Percentiles rank a stretch among this genome's conserved stretches.
phyloP scores from a whole-genome alignment of 2,113 vertebrate genomes.

The Myotis lucifugus region DNA sequence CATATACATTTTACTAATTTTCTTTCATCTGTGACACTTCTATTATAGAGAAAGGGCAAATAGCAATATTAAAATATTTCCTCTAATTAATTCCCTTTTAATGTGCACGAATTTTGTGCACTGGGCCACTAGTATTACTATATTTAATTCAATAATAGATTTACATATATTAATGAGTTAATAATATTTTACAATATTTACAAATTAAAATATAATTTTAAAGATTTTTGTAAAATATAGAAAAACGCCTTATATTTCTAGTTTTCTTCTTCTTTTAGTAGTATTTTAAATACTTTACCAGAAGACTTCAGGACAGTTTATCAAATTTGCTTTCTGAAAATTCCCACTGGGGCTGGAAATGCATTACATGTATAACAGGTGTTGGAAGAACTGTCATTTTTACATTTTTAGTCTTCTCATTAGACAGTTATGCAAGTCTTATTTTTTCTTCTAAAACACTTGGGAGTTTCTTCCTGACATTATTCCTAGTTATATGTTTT shows the following conservation, averaged over 20 bases:
- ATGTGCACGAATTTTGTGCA: too few relatives aligned
- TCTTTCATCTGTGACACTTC: too few relatives aligned
- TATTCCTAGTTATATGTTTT: neutral
- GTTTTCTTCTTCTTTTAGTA: constrained; percentile 30
- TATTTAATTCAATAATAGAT: constrained; percentile 19
- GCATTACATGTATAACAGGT: neutral
- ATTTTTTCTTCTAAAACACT: neutral
- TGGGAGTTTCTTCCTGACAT: neutral
- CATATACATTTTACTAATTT: too few relatives aligned
- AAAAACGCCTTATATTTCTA: neutral
- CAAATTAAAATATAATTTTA: neutral
- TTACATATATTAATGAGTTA: neutral
- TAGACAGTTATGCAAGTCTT: neutral
- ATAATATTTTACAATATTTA: neutral
- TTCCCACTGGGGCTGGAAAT: constrained; percentile 16
- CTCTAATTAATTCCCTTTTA: too few relatives aligned
- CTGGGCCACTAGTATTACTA: neutral
- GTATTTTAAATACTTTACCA: constrained; percentile 1
- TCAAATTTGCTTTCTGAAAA: neutral
- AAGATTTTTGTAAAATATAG: constrained; percentile 10
- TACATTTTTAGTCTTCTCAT: neutral
- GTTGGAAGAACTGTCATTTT: neutral
- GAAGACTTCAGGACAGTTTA: neutral
- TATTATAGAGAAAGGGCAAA: too few relatives aligned
- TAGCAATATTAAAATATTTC: too few relatives aligned